Percentiles rank a stretch among this genome's conserved stretches.
phyloP scores from a whole-genome alignment of 2,888 invertebrate genomes.

The Leucophenga maculata region DNA sequence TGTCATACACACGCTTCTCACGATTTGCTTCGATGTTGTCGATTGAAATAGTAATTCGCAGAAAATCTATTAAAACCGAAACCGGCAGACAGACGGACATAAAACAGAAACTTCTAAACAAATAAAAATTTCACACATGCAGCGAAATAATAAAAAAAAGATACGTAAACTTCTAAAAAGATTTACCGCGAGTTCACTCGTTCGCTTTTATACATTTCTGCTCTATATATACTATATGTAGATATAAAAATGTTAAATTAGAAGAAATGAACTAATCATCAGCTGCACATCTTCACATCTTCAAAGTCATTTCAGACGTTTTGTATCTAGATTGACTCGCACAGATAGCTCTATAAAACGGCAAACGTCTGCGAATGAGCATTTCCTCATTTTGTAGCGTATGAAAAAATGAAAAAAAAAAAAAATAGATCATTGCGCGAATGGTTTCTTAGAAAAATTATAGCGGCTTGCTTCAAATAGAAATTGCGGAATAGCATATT shows the following conservation, averaged over 20 bases:
- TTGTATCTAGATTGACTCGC: not conserved
- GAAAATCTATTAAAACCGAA: no score
- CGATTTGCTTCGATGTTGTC: not conserved
- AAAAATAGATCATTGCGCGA: no score
- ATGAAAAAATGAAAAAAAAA: not conserved
- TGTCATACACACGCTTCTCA: not conserved
- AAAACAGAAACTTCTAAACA: no score
- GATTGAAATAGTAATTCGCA: not conserved
- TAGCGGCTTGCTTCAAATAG: conserved; percentile 12
- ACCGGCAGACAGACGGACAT: no score
- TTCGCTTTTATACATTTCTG: not conserved
- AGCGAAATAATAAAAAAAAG: conserved; percentile 2
- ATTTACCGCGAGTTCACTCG: not conserved
- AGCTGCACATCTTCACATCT: conserved; percentile 55
- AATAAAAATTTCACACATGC: no score
- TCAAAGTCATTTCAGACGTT: conserved; percentile 43
- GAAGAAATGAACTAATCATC: conserved; percentile 57
- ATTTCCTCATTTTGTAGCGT: conserved; percentile 4
- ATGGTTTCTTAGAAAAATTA: conserved; percentile 14
- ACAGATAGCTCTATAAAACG: not conserved
- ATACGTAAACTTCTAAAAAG: conserved; percentile 12
- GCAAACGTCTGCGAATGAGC: conserved; percentile 7
- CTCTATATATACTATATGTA: not conserved
- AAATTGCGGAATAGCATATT: not conserved
- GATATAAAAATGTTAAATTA: conserved; percentile 39